phyloP scores from a whole-genome alignment of 1,140 invertebrate genomes.

The Drosophila carrolli region DNA sequence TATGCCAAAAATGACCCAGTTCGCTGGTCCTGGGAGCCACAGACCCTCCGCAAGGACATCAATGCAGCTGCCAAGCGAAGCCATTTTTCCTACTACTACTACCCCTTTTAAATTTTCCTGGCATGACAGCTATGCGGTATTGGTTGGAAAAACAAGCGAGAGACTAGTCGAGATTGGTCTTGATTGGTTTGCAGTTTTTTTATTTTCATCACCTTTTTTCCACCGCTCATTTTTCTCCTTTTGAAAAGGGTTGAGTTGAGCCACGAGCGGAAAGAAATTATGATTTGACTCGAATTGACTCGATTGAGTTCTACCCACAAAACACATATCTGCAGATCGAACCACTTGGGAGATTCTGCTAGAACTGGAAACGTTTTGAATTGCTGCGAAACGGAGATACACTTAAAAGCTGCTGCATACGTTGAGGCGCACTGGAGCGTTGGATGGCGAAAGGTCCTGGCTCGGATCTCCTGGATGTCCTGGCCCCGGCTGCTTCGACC shows the following conservation, averaged over 20 bases:
- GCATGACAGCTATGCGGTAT: conserved; percentile 26
- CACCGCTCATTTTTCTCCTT: conserved; percentile 20
- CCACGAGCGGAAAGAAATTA: conserved; percentile 12
- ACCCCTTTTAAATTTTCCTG: conserved; percentile 18
- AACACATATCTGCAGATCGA: conserved; percentile 18
- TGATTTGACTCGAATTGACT: conserved; percentile 28
- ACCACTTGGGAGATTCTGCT: conserved; percentile 15
- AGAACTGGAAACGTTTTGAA: conserved; percentile 31
- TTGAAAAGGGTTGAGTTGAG: conserved; percentile 19
- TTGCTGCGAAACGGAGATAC: conserved; percentile 29
- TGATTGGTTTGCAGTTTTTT: conserved; percentile 18
- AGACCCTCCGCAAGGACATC: conserved; percentile 46
- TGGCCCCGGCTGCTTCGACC: conserved; percentile 33
- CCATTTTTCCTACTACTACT: conserved; percentile 19
- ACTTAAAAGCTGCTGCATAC: conserved; percentile 62
- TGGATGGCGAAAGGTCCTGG: conserved; percentile 59
- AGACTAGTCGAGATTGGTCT: conserved; percentile 25
- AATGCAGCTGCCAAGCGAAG: conserved; percentile 59
- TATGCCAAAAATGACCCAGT: conserved; percentile 74
- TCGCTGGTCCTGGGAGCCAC: conserved; percentile 37
- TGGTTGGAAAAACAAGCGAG: conserved; percentile 24
- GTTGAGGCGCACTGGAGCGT: conserved; percentile 61
- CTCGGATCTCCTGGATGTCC: conserved; percentile 25
- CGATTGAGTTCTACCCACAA: conserved; percentile 40
- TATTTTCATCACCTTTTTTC: not conserved